Evolutionary conservation across 2,113 vertebrate genomes (phyloP).

Genomic region (Laticauda laticaudata): DNA sequence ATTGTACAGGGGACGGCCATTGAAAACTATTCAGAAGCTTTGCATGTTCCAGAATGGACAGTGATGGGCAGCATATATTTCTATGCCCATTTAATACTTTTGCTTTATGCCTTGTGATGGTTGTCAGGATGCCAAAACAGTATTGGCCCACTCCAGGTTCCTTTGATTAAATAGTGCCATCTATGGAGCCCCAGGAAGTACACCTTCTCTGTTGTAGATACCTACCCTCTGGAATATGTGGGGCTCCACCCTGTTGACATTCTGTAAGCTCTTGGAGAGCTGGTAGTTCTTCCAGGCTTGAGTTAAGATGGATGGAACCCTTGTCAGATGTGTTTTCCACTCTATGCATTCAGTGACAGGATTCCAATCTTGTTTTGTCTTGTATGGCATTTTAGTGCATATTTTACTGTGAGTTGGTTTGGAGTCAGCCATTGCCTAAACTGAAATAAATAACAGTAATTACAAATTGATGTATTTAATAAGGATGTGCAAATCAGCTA

Average conservation of each 20-base stretch:
- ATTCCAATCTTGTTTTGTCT: not conserved
- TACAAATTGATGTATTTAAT: not conserved
- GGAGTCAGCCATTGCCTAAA: not conserved
- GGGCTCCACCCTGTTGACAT: not conserved
- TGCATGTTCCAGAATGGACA: not conserved
- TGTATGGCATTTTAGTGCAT: not conserved
- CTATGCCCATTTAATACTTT: no score
- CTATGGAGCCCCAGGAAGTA: not conserved
- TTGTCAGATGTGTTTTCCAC: not conserved
- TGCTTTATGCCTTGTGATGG: not conserved
- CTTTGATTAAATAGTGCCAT: not conserved
- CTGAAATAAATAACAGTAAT: not conserved
- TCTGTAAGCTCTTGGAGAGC: not conserved
- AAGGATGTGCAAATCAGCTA: not conserved
- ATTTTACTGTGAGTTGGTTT: not conserved
- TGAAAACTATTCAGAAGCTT: not conserved
- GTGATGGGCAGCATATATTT: no score
- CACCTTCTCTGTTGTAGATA: no score
- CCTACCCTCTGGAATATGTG: not conserved
- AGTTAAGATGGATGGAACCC: not conserved
- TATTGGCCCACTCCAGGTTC: not conserved
- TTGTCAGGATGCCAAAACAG: not conserved
- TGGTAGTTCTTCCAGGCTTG: not conserved
- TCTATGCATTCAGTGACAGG: not conserved
- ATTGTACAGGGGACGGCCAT: not conserved